phyloP scores from a whole-genome alignment of 2,113 vertebrate species.

The Nerophis lumbriciformis region DNA sequence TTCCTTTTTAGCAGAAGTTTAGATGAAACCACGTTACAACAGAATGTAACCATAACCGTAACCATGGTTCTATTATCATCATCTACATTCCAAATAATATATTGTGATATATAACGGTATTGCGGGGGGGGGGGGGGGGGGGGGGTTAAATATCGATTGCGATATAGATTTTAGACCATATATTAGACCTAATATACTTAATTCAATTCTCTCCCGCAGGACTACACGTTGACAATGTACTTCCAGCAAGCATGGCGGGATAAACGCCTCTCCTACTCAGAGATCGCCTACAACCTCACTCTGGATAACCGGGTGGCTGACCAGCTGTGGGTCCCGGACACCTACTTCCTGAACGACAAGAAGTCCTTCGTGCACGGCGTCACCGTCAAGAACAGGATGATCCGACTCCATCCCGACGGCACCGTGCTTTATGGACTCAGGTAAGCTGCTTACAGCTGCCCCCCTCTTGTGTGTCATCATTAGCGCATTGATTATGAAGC shows the following conservation, averaged over 20 bases:
- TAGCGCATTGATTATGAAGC: conserved; percentile 12
- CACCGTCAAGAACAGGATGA: conserved; percentile 99
- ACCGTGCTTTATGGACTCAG: conserved; percentile 96
- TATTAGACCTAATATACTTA: too few relatives aligned
- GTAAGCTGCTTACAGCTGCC: conserved; percentile 66
- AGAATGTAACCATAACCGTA: too few relatives aligned
- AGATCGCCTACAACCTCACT: conserved; percentile 96
- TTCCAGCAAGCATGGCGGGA: conserved; percentile 98
- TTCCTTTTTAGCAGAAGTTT: too few relatives aligned
- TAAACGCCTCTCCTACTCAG: conserved; percentile 95
- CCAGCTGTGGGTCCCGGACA: conserved; percentile 97
- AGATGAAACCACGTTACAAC: too few relatives aligned
- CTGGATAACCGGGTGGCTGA: conserved; percentile 98
- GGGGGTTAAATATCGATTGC: too few relatives aligned
- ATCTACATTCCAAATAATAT: too few relatives aligned
- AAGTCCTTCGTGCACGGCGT: conserved; percentile 98
- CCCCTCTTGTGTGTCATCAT: neutral
- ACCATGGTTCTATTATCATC: too few relatives aligned
- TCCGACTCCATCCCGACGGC: conserved; percentile 94
- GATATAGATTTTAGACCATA: too few relatives aligned
- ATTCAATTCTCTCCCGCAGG: conserved; percentile 68
- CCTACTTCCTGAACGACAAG: conserved; percentile 98
- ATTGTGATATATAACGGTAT: too few relatives aligned
- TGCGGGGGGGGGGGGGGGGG: too few relatives aligned
- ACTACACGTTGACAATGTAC: conserved; percentile 99